Base-by-base conservation (phyloP, 2,113 vertebrate species). In the Nothocercus nigrocapillus region DNA sequence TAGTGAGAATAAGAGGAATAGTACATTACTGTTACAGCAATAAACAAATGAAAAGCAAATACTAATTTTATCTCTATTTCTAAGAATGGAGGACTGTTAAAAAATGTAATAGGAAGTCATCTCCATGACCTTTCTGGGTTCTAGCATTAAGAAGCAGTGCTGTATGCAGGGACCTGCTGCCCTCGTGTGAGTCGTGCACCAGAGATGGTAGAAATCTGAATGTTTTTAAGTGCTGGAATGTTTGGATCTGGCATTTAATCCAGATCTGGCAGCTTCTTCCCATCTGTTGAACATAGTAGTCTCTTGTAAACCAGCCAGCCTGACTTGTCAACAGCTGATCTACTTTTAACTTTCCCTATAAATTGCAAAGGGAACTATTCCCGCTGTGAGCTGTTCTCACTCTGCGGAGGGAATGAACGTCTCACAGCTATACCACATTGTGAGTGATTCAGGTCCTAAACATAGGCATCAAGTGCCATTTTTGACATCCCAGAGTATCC, bases 321-420 rank as follows among this genome's bases (percentile, higher is more conserved):
- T 92, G 86, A 93, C 90, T 96, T 95, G 92, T 93, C 92, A 94
- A 73, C 88, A 93, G 85, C 45, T 0, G 1, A 76, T 90, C 90
- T 96, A 92, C 85, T 96, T 96, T 93, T 96, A 96, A 94, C 83
- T 94, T 93, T 38, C 67, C 85, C 58, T 89, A 92, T 85, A 95
- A 90, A 96, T 89, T 90, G 90, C 83, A 88, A 89, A 93, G 51
- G 25, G 58, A 96, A 76, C 78, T 58, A 58, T 58, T 58, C 54
- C 54, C 30, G 10, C 54, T 58, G 30, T 16, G 54, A 58, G 54
- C 54, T 88, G 78, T 93, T 96, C 88, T 96, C 77, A 59, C 88
- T 90, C 90, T 73, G 76, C 40, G 67, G 32, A 82, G 27, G 82
- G 72, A 77, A 61, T 69, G 61, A 89, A 63, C 0, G 49, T 95